Base-by-base conservation (phyloP, 2,888 invertebrate genomes). In the Andrena dorsata region DNA sequence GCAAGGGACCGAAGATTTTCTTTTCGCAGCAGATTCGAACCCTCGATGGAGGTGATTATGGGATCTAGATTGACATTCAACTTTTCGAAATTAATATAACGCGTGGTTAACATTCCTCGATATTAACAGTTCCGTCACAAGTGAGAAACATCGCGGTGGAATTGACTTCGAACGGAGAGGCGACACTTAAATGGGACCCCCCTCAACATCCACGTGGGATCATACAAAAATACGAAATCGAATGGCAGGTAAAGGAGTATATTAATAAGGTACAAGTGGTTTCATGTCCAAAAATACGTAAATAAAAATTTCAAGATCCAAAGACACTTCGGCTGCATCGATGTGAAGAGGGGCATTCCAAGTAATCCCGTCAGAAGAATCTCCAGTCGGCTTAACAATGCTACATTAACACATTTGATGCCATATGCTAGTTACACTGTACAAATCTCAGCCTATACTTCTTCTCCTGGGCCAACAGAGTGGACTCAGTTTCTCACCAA, bases 391-490 rank as follows among this genome's bases (percentile, higher is more conserved):
- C 6, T 23, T 0, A 30, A 69, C 7, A 72, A 0, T 4, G 56
- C 74, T 3, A 75, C 41, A 23, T 65, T 89, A 23, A 5, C 35
- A 0, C 10, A 78, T 23, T 68, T 91, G 30, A 77, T 53, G 6
- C 88, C 91, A 0, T 91, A 89, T 30, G 71, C 80, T 1, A 49
- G 1, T 2, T 90, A 91, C 26, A n/a, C 5, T 8, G 81, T 78
- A 2, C 75, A 56, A n/a, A 73, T 91, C 1, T 51, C 56, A 16
- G 90, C 90, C 23, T 63, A 64, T 26, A 87, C 83, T 5, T 80
- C 79, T 4, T 71, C 85, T n/a, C 23, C 60, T 1, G 88, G 90
- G 23, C 5, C 13, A 0, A 49, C 23, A 23, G 0, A 1, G 7
- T 4, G 35, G 20, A n/a, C 26, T 0, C 13, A 0, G 0, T 83